Percentiles rank a stretch among this genome's conserved stretches.
These are phyloP conservation scores for Indri indri DNA, from an alignment of 2,113 vertebrate genomes.

Conservation along the genomic window DNA sequence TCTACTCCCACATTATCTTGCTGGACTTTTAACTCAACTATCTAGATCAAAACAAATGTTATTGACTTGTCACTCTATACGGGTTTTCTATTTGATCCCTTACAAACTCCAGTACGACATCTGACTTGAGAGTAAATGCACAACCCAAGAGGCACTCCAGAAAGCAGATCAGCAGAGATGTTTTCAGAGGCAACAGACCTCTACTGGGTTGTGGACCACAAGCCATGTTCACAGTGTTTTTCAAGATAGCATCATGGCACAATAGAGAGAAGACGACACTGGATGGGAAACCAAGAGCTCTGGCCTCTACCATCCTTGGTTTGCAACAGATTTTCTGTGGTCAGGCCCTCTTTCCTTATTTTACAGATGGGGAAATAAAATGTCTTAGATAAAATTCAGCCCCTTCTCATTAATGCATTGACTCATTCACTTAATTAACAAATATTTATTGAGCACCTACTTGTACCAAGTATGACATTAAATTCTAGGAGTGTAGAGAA, in stretches of 20 bases:
- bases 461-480: not conserved
- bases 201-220: not conserved
- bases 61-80: not conserved
- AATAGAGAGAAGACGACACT: accelerated
- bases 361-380: not conserved
- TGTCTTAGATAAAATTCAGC: not conserved
- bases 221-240: not conserved
- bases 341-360: not conserved
- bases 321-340: not conserved
- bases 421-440: not conserved
- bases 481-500: not conserved
- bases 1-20: not conserved
- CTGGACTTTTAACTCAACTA: not conserved
- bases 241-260: not conserved
- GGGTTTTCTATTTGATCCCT: not conserved
- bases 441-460: not conserved
- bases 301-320: not conserved
- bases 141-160: not conserved
- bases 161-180: not conserved
- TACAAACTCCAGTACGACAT: not conserved
- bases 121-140: not conserved
- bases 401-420: not conserved
- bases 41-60: not conserved
- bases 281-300: not conserved
- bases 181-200: not conserved